Evolutionary conservation across 2,888 invertebrate species (phyloP).

Genomic region (Agrochola macilenta): DNA sequence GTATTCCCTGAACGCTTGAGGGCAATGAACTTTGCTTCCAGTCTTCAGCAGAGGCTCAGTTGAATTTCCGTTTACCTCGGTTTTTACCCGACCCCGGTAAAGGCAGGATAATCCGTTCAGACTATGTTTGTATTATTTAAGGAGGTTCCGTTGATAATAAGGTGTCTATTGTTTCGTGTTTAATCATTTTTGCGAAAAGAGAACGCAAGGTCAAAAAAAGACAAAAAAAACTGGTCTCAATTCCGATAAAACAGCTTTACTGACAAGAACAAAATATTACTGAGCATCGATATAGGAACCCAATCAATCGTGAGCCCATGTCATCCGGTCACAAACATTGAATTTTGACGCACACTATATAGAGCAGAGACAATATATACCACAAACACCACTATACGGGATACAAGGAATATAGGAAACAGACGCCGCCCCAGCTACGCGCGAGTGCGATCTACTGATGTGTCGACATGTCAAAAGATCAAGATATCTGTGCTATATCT

Average conservation of each 20-base stretch:
- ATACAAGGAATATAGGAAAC: not conserved
- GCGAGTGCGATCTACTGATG: not conserved
- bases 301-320: constrained; percentile 30
- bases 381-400: not conserved
- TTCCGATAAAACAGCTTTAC: not conserved
- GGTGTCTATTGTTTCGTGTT: not conserved
- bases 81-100: not conserved
- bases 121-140: no score
- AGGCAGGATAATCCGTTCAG: not conserved
- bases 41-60: not conserved
- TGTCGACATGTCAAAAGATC: not conserved
- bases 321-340: constrained; percentile 16
- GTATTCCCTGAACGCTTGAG: constrained; percentile 29
- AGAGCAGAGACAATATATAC: not conserved
- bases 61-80: not conserved
- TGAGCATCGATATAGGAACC: not conserved
- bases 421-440: not conserved
- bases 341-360: not conserved
- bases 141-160: not conserved
- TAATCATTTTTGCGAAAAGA: not conserved
- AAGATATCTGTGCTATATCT: no score
- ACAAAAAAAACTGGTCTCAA: no score
- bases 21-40: constrained; percentile 26
- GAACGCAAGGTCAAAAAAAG: not conserved
- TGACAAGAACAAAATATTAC: constrained; percentile 7